phyloP scores from a whole-genome alignment of 2,888 invertebrate species.

The Stenurella melanura region DNA sequence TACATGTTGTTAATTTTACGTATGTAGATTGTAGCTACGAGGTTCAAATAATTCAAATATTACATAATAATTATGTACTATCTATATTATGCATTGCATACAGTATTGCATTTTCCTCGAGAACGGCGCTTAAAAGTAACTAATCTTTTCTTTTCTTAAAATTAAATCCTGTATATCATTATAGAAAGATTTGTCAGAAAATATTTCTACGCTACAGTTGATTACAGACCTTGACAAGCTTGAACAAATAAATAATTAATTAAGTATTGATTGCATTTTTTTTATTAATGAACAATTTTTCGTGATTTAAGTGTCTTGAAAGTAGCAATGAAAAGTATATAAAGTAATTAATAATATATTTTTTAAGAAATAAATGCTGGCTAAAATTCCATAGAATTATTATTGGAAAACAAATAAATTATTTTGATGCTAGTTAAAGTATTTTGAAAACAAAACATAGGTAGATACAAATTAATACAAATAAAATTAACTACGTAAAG shows the following conservation, averaged over 20 bases:
- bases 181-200: neutral
- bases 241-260: neutral
- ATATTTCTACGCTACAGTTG: neutral
- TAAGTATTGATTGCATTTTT: neutral
- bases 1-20: too few relatives aligned
- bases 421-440: neutral
- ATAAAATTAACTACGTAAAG: too few relatives aligned
- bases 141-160: too few relatives aligned
- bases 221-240: neutral
- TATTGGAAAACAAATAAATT: neutral
- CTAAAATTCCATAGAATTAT: neutral
- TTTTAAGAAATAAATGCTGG: neutral
- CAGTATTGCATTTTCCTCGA: too few relatives aligned
- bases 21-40: too few relatives aligned
- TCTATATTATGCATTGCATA: too few relatives aligned
- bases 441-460: neutral
- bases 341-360: neutral
- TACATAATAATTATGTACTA: too few relatives aligned
- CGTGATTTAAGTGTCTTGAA: neutral
- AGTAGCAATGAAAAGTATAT: neutral
- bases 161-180: too few relatives aligned
- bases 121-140: too few relatives aligned
- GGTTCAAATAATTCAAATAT: too few relatives aligned
- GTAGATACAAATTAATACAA: neutral
- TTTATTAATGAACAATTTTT: neutral